Percentiles rank a stretch among this genome's conserved stretches.
These are phyloP conservation scores for Chaitophorus viminalis DNA, from an alignment of 2,888 invertebrate genomes.

Conservation along the genomic window DNA sequence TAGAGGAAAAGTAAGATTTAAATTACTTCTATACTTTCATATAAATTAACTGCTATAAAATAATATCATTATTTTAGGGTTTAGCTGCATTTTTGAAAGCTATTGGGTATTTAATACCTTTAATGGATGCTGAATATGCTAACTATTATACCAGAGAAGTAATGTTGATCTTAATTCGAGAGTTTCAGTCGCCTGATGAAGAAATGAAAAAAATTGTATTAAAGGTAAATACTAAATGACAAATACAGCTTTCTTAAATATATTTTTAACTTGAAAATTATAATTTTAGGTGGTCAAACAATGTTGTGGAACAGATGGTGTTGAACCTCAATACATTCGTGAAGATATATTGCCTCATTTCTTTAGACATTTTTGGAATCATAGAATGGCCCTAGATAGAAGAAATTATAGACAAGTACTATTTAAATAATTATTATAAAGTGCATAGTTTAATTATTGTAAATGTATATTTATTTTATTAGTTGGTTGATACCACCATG, in stretches of 20 bases:
- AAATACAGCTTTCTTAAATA: background rate
- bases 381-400: constrained; percentile 98
- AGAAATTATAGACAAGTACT: constrained; percentile 90
- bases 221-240: constrained; percentile 79
- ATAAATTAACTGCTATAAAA: background rate
- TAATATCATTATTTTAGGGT: constrained; percentile 74
- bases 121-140: constrained; percentile 99
- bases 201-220: constrained; percentile 99
- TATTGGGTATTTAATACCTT: constrained; percentile 97
- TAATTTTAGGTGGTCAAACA: constrained; percentile 90
- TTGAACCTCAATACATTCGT: constrained; percentile 98
- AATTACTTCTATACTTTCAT: background rate
- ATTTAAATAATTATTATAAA: background rate
- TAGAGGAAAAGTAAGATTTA: constrained; percentile 71
- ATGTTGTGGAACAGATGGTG: constrained; percentile 99
- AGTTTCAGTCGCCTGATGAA: constrained; percentile 99
- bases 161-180: constrained; percentile 97
- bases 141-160: constrained; percentile 99
- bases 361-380: constrained; percentile 99
- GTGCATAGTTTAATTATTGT: background rate
- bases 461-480: constrained; percentile 57
- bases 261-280: background rate
- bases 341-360: constrained; percentile 98
- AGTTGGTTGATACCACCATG: constrained; percentile 97
- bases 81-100: constrained; percentile 99